Evolutionary conservation across 2,888 invertebrate species (phyloP).

Genomic region (Drosophila atroscutellata): DNA sequence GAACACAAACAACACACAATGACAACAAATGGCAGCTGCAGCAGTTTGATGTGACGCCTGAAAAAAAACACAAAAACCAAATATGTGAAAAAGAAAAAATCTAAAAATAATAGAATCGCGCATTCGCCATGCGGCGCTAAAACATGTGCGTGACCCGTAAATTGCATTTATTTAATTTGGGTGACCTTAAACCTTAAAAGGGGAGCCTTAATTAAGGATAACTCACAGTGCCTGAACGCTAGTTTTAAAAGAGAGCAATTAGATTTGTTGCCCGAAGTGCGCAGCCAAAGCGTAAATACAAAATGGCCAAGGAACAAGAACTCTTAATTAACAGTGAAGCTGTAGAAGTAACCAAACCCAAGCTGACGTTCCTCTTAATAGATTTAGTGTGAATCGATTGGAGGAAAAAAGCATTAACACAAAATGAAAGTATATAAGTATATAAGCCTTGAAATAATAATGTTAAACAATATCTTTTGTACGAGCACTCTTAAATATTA

Average conservation of each 20-base stretch:
- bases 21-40: conserved; percentile 34
- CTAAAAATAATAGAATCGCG: conserved; percentile 43
- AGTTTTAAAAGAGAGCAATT: conserved; percentile 56
- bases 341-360: background rate
- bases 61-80: conserved; percentile 3
- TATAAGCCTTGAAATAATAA: background rate
- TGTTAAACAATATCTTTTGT: background rate
- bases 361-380: background rate
- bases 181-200: conserved; percentile 61
- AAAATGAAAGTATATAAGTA: background rate
- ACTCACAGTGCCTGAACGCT: conserved; percentile 13
- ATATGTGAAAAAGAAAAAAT: background rate
- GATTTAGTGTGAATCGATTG: background rate
- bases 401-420: background rate
- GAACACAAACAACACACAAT: conserved; percentile 45
- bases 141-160: conserved; percentile 61
- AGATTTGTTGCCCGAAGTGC: conserved; percentile 34
- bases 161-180: conserved; percentile 75
- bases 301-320: conserved; percentile 24
- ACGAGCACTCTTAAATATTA: background rate
- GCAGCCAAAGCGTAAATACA: conserved; percentile 17
- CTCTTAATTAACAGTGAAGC: conserved; percentile 20
- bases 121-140: conserved; percentile 53
- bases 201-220: conserved; percentile 29
- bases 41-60: conserved; percentile 21